phyloP scores from a whole-genome alignment of 2,888 invertebrate species.

The Drosophila helvetica region DNA sequence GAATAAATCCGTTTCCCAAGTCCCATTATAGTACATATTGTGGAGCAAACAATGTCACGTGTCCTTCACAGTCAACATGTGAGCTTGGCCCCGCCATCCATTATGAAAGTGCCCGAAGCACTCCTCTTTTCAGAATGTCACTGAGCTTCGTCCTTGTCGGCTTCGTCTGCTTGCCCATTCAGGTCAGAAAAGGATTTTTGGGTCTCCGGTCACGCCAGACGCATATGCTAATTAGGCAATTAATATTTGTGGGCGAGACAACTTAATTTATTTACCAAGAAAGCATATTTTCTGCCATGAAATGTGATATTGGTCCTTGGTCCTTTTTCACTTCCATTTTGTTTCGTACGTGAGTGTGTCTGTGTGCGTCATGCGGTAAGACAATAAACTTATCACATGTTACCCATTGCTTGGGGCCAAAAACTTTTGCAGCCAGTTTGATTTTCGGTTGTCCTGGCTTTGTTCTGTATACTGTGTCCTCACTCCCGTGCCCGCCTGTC shows the following conservation, averaged over 20 bases:
- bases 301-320: conserved; percentile 63
- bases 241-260: conserved; percentile 83
- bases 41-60: conserved; percentile 64
- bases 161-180: conserved; percentile 23
- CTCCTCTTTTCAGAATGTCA: conserved; percentile 31
- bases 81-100: conserved; percentile 29
- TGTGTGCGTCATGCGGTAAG: conserved; percentile 66
- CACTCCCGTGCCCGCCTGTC: conserved; percentile 65
- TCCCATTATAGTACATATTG: background rate
- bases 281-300: conserved; percentile 66
- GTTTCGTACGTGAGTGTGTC: conserved; percentile 24
- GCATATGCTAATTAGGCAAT: conserved; percentile 84
- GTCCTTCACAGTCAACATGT: conserved; percentile 67
- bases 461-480: conserved; percentile 42
- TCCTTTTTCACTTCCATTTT: conserved; percentile 46
- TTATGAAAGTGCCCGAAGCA: conserved; percentile 2
- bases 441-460: conserved; percentile 68
- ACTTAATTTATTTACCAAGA: conserved; percentile 78
- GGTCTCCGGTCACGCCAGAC: conserved; percentile 71
- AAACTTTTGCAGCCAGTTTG: conserved; percentile 70
- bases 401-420: conserved; percentile 51
- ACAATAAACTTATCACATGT: conserved; percentile 81
- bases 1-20: background rate
- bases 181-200: conserved; percentile 24
- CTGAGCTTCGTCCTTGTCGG: conserved; percentile 13